Evolutionary conservation across 2,113 vertebrate genomes (phyloP).

Genomic region (Lathamus discolor): DNA sequence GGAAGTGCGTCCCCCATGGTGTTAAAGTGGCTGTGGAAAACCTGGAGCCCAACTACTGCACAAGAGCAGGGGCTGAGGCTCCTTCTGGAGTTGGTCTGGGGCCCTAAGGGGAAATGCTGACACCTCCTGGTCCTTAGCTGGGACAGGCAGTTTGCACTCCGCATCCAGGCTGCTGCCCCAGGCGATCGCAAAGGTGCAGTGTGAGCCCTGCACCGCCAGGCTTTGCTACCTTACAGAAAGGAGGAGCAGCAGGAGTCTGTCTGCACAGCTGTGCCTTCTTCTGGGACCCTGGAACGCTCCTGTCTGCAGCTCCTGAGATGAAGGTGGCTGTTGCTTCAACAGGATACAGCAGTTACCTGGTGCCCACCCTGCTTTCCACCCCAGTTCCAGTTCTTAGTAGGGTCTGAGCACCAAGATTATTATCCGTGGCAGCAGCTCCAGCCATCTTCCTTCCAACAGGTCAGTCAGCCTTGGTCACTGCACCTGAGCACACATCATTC

Average conservation of each 20-base stretch:
- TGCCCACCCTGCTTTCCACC: not conserved
- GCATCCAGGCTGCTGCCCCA: not conserved
- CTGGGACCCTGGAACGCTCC: not conserved
- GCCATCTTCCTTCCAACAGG: not conserved
- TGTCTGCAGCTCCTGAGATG: not conserved
- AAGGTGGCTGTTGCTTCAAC: not conserved
- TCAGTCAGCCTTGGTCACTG: not conserved
- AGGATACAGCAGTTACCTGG: not conserved
- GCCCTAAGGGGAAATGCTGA: not conserved
- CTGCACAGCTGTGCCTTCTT: not conserved
- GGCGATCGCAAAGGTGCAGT: fast-evolving
- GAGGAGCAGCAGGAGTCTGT: not conserved
- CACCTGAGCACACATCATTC: not conserved
- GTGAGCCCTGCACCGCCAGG: not conserved
- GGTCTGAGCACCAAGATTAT: not conserved
- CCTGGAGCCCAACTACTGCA: not conserved
- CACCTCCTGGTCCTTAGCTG: not conserved
- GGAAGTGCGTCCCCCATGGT: not conserved
- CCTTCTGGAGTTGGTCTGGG: not conserved
- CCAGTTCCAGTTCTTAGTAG: not conserved
- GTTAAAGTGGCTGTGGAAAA: not conserved
- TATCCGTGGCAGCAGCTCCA: not conserved
- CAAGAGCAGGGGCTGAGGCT: not conserved
- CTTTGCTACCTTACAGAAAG: not conserved
- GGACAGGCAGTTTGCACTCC: not conserved